phyloP scores from a whole-genome alignment of 2,113 vertebrate genomes.

The Etia nguti region DNA sequence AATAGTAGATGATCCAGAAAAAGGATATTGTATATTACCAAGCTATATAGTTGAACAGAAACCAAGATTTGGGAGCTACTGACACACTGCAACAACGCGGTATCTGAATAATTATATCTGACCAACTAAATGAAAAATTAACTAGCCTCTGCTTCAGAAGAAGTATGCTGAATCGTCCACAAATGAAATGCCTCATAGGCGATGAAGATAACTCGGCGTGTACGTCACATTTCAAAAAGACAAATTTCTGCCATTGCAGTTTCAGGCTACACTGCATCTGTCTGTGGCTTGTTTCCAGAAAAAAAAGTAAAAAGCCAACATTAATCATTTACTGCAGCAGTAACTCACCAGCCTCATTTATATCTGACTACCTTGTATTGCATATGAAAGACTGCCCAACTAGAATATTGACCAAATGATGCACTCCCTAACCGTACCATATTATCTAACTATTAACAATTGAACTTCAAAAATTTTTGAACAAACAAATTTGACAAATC shows the following conservation, averaged over 20 bases:
- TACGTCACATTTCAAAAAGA: slow-evolving; percentile 26
- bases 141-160: background rate
- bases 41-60: background rate
- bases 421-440: background rate
- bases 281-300: slow-evolving; percentile 27
- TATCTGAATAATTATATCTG: background rate
- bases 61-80: background rate
- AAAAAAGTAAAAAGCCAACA: slow-evolving; percentile 25
- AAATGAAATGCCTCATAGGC: slow-evolving; percentile 24
- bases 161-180: background rate
- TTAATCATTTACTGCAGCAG: slow-evolving; percentile 33
- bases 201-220: slow-evolving; percentile 13
- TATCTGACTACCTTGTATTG: background rate
- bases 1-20: background rate
- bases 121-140: background rate
- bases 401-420: background rate
- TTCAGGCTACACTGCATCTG: slow-evolving; percentile 32
- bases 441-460: background rate
- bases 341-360: slow-evolving; percentile 17
- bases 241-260: slow-evolving; percentile 25
- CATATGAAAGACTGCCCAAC: slow-evolving; percentile 10
- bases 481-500: background rate
- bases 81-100: background rate
- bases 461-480: background rate
- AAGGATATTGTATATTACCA: background rate